Conservation (phyloP, 2,113 vertebrate genomes). For the Aplodontia rufa region DNA sequence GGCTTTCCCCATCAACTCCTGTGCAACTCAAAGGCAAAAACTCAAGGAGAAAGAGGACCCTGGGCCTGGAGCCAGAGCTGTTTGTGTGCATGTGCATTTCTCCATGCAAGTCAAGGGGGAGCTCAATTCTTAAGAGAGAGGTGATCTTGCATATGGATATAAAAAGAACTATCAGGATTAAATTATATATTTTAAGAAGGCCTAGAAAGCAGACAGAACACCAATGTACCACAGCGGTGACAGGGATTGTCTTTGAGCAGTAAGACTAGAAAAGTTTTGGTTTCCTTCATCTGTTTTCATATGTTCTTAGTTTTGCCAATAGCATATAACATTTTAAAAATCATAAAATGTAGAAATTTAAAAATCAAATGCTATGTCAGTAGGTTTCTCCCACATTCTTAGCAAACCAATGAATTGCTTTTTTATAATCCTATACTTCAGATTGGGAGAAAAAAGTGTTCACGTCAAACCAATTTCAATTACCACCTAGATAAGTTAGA, state of each 20-base stretch:
- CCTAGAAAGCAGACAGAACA: background rate
- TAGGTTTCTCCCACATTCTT: background rate
- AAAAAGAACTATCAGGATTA: background rate
- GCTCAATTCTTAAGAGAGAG: background rate
- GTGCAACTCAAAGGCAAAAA: too few species aligned
- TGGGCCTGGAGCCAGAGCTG: background rate
- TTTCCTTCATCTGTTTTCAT: background rate
- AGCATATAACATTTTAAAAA: background rate
- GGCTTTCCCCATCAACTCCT: background rate
- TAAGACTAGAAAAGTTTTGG: background rate
- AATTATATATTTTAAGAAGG: background rate
- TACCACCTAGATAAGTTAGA: background rate
- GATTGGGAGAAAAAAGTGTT: background rate
- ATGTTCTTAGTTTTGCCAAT: background rate
- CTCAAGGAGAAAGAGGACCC: too few species aligned
- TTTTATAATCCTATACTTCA: background rate
- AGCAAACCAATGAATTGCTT: background rate
- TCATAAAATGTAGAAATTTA: background rate
- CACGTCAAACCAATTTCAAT: background rate
- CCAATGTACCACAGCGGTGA: background rate
- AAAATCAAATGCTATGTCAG: background rate
- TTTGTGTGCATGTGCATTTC: accelerated
- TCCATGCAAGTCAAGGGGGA: too few species aligned
- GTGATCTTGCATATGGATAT: background rate
- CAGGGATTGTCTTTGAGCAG: background rate